Evolutionary conservation across 2,113 vertebrate species (phyloP).

Genomic region (Oceanodroma tethys): DNA sequence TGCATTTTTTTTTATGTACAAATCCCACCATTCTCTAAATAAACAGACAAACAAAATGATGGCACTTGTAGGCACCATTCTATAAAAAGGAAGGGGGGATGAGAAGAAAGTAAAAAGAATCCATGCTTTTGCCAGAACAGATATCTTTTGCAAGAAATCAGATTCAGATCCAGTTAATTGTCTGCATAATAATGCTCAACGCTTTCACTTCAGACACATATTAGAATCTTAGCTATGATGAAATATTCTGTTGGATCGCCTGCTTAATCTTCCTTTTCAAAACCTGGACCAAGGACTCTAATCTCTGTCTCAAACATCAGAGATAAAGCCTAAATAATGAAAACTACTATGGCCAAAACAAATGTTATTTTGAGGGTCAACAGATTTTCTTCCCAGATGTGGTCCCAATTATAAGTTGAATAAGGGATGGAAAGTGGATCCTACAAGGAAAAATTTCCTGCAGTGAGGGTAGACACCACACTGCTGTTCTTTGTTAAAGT

Average conservation of each 20-base stretch:
- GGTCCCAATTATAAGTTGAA: background rate
- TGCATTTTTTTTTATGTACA: background rate
- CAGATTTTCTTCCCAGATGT: background rate
- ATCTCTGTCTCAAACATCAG: background rate
- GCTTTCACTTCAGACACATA: background rate
- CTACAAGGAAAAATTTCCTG: background rate
- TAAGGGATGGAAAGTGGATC: background rate
- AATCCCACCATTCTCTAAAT: background rate
- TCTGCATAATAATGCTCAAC: background rate
- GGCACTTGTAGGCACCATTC: background rate
- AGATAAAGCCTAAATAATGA: background rate
- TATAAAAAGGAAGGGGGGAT: rapidly evolving
- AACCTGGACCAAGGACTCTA: background rate
- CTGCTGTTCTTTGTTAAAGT: background rate
- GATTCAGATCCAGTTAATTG: background rate
- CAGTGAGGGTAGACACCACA: background rate
- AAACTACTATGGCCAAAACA: background rate
- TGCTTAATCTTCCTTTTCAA: background rate
- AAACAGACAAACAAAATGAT: background rate
- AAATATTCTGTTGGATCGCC: background rate
- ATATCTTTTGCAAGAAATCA: background rate
- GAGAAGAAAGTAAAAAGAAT: background rate
- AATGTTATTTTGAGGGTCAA: background rate
- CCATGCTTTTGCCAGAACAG: background rate
- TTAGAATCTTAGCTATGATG: background rate